Evolutionary conservation across 2,888 invertebrate genomes (phyloP), one percentile per base, ranked within the genome.

Genomic region (Hyles lineata): DNA sequence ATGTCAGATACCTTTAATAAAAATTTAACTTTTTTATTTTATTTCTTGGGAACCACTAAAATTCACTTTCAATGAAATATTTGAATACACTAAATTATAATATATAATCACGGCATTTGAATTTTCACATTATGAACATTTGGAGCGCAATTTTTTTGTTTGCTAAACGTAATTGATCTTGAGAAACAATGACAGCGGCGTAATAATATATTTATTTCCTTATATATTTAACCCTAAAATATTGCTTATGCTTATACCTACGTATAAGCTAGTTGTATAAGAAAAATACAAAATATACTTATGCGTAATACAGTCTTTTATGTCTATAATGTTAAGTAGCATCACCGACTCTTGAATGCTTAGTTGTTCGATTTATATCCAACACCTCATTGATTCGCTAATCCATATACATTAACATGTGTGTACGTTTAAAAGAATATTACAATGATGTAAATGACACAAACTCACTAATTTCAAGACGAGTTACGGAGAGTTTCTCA

Each of bases 291-390:
- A 63, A 29, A 35, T 17, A 60, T 62, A 35, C 21, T 35, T 35
- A 21, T 21, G 21, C 63, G 43, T 63, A 63, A 63, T 63, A 21
- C 63, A 35, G 35, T 63, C 35, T 35, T 63, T 35, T 21, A 19
- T 43, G 35, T 43, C 15, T 43, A 43, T 63, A 29, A 63, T 63
- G 43, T 63, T 63, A 43, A 63, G 43, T 63, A 63, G 43, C 8
- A 43, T 21, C 43, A 62, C 62, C 32, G 35, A 21, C 63, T 15
- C 61, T n/a, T 63, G 35, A 35, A 63, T n/a, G 11, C 35, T 63
- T 63, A 21, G 9, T 3, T 35, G 62, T n/a, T 8, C 5, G 35
- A 35, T 62, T 63, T 19, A 35, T 43, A 43, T 43, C 11, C 11
- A 63, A 63, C 29, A 62, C 63, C 43, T 63, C 63, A n/a, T 63